Base-by-base conservation (phyloP, 2,113 vertebrate species). In the Aphelocoma coerulescens region DNA sequence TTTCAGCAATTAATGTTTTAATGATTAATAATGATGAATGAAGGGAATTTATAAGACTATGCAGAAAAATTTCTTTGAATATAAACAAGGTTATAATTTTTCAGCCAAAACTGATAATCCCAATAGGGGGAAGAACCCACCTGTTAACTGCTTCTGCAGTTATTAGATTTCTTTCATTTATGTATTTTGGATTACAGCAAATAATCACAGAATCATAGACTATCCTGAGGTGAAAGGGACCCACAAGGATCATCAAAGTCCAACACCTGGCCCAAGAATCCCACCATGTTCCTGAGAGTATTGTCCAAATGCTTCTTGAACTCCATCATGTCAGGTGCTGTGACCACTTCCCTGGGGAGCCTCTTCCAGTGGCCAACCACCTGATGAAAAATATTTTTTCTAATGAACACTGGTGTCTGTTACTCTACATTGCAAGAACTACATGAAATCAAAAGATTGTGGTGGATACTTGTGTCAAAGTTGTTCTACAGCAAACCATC, bases 391-490 rank as follows among this genome's bases (percentile, higher is more conserved):
- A 8, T 33, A 44, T 7, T 71, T 55, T 71, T 62, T 30, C 8
- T 30, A 24, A 71, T 83, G 4, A 63, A 17, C 1, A 22, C 54
- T 49, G 61, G 2, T 16, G 2, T 61, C 46, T 88, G 8, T 24
- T 63, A 55, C 7, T 61, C 22, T 39, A 16, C 13, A 33, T 30
- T 66, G 22, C 22, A 73, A 74, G 23, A 43, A 74, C 12, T 59
- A 4, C 51, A 59, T 20, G 19, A 51, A 71, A 67, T 51, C 35
- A 58, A 46, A 76, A 39, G 21, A 19, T 35, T 26, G 5, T 51
- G 8, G 7, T 19, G 1, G 9, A 24, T 59, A 62, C 11, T 32
- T 0, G 0, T 80, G 51, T 30, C 27, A 44, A 21, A 20, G 8
- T 30, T 63, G 8, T 73, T 76, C 21, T 61, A 20, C 16, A 84